Conservation (phyloP, 2,797 vertebrate genomes). For the Scolopax bukidnonensis region DNA sequence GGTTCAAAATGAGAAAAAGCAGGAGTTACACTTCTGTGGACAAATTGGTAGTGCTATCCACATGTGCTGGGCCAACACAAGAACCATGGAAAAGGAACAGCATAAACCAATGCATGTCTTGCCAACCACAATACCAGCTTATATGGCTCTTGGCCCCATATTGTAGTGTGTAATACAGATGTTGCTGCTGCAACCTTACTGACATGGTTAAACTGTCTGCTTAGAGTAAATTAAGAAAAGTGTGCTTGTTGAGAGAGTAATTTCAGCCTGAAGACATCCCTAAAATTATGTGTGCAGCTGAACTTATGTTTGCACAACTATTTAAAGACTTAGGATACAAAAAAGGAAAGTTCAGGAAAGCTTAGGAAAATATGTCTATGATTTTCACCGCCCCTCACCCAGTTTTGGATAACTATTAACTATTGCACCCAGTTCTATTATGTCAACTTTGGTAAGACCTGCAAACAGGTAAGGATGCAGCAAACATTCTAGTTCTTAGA, state of each 20-base stretch:
- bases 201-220: not conserved
- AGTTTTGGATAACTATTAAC: not conserved
- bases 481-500: not conserved
- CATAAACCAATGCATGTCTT: fast-evolving
- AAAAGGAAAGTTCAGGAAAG: not conserved
- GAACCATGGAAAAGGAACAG: not conserved
- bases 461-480: not conserved
- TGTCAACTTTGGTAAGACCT: not conserved
- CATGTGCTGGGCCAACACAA: not conserved
- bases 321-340: not conserved
- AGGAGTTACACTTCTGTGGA: not conserved
- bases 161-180: not conserved
- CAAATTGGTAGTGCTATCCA: not conserved
- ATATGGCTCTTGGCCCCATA: not conserved
- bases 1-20: not conserved
- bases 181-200: not conserved
- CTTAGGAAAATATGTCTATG: not conserved
- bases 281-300: not conserved
- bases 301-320: not conserved
- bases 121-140: not conserved
- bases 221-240: not conserved
- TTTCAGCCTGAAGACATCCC: not conserved
- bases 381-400: not conserved
- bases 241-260: not conserved
- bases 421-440: not conserved